Percentiles rank a stretch among this genome's conserved stretches.
These are phyloP conservation scores for Embiotoca jacksoni DNA, from an alignment of 2,113 vertebrate genomes.

Conservation along the genomic window DNA sequence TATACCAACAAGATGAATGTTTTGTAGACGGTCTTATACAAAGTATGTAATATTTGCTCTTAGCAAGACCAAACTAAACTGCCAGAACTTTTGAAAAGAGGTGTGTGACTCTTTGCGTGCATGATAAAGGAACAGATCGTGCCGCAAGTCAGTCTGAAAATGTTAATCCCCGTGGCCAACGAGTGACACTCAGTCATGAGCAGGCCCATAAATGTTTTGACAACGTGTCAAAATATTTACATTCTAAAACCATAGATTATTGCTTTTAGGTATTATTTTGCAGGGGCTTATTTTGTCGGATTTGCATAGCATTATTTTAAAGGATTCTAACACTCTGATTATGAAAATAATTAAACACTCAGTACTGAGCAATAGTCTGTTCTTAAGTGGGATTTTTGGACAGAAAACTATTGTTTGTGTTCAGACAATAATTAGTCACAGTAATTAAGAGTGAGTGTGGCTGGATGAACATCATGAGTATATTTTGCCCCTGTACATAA, in stretches of 20 bases:
- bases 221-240: conserved; percentile 10
- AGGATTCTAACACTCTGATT: conserved; percentile 35
- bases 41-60: neutral
- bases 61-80: conserved; percentile 21
- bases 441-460: conserved; percentile 37
- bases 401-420: conserved; percentile 38
- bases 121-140: conserved; percentile 26
- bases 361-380: conserved; percentile 32
- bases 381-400: conserved; percentile 51
- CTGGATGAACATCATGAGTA: conserved; percentile 4
- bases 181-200: conserved; percentile 10
- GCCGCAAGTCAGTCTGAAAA: conserved; percentile 25
- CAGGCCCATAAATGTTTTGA: conserved; percentile 9
- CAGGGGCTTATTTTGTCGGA: conserved; percentile 42
- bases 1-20: neutral
- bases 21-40: neutral
- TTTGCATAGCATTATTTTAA: conserved; percentile 60
- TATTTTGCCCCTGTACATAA: neutral
- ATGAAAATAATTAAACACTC: conserved; percentile 54
- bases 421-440: conserved; percentile 54
- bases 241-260: conserved; percentile 19
- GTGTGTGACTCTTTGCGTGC: conserved; percentile 4
- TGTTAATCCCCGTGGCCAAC: neutral
- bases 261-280: conserved; percentile 48
- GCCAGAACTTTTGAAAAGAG: conserved; percentile 2